A percentile compares a stretch with the other conserved stretches of the same genome.
phyloP scores from a whole-genome alignment of 1,140 invertebrate species.

The Anoplophora glabripennis region DNA sequence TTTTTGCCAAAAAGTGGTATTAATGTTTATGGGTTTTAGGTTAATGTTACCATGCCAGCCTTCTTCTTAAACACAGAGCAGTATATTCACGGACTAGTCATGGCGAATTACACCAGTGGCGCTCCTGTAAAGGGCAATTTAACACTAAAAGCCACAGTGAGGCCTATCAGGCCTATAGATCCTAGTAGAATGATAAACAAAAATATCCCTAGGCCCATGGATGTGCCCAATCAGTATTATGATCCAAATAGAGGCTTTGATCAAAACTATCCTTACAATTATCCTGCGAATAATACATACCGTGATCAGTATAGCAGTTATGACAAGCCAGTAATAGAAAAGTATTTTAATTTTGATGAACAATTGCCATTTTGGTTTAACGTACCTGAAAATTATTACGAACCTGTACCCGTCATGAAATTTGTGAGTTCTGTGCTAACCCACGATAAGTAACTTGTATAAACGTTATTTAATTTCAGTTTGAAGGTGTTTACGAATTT shows the following conservation, averaged over 20 bases:
- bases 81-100: slow-evolving; percentile 78
- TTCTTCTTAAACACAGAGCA: slow-evolving; percentile 86
- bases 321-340: slow-evolving; percentile 53
- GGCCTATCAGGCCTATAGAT: slow-evolving; percentile 59
- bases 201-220: slow-evolving; percentile 20
- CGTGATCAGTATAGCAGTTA: slow-evolving; percentile 22
- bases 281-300: slow-evolving; percentile 4
- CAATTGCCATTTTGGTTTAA: slow-evolving; percentile 75
- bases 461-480: slow-evolving; percentile 55
- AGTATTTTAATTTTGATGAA: slow-evolving; percentile 74
- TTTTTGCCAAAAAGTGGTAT: neutral
- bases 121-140: slow-evolving; percentile 81
- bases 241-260: slow-evolving; percentile 20
- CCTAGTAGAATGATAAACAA: slow-evolving; percentile 38
- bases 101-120: slow-evolving; percentile 92
- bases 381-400: slow-evolving; percentile 50
- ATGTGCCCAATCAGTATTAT: slow-evolving; percentile 8
- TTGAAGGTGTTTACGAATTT: slow-evolving; percentile 83
- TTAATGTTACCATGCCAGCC: slow-evolving; percentile 93
- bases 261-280: slow-evolving; percentile 17
- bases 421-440: slow-evolving; percentile 56
- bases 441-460: neutral
- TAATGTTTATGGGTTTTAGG: slow-evolving; percentile 51
- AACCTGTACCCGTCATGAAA: slow-evolving; percentile 63
- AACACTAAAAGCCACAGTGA: slow-evolving; percentile 74